phyloP scores from a whole-genome alignment of 2,888 invertebrate genomes.

The Ophion slaviceki region DNA sequence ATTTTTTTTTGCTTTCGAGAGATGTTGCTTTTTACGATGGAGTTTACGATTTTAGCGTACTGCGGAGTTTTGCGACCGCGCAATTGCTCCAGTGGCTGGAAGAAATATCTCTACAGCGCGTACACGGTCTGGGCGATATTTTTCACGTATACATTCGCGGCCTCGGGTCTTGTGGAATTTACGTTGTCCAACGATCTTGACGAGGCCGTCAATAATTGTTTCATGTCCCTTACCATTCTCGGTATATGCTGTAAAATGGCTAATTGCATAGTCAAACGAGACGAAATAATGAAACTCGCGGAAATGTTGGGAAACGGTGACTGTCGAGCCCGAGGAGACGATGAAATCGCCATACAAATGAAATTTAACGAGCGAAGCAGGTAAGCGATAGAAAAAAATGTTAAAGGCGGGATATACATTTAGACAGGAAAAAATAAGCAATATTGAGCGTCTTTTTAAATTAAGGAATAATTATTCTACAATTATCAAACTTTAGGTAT shows the following conservation, averaged over 20 bases:
- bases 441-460: too few relatives aligned
- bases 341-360: conserved; percentile 47
- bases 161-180: conserved; percentile 34
- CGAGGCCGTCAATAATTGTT: conserved; percentile 25
- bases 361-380: conserved; percentile 46
- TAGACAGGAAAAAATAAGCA: too few relatives aligned
- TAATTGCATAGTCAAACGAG: conserved; percentile 37
- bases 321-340: conserved; percentile 32
- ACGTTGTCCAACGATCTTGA: conserved; percentile 19
- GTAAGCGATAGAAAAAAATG: conserved; percentile 16
- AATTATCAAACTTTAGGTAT: too few relatives aligned
- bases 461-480: too few relatives aligned
- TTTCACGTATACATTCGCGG: conserved; percentile 39
- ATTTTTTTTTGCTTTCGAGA: neutral
- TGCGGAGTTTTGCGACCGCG: conserved; percentile 47
- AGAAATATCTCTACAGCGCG: conserved; percentile 40
- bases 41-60: neutral
- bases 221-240: conserved; percentile 47
- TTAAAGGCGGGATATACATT: neutral
- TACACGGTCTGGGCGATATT: conserved; percentile 40
- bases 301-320: conserved; percentile 35
- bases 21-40: neutral
- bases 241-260: conserved; percentile 54
- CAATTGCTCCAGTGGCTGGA: conserved; percentile 51
- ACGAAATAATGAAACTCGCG: conserved; percentile 24